Evolutionary conservation across 92 coral and sea anemone genomes (phyloP), one percentile per base, ranked within the genome.

Genomic region (Virgularia gustaviana): DNA sequence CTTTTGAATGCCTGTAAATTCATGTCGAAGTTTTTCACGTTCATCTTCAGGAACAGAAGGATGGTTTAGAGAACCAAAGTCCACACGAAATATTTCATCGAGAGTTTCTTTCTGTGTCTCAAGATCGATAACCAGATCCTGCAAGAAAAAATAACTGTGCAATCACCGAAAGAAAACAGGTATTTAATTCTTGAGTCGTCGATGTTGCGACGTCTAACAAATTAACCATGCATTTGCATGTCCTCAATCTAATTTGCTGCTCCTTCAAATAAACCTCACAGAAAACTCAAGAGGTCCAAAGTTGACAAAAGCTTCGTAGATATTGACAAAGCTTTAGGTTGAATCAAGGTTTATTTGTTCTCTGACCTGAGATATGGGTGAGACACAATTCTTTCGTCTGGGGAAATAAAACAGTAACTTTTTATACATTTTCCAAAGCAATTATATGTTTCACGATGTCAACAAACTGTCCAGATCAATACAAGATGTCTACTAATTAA

Each of bases 61-160:
- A 51, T 68, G 75, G 24, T 31, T 43, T 29, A 68, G 24, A 24
- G 51, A 19, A 4, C 51, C 59, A 11, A 30, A n/a, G 12, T 68
- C 75, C 22, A 32, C 42, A 66, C 34, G 23, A 12, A 18, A 56
- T 30, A 66, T 66, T 27, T 68, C 75, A 3, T 33, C 36, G 29
- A 68, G 54, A 7, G 75, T 7, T 68, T 68, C 45, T 47, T 49
- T 47, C 15, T 68, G 75, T 16, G 75, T 49, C 18, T 49, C 61
- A 68, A 68, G 30, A 51, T 68, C 75, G 22, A 30, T 38, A 49
- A 68, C 51, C 47, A 68, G 34, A 47, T 49, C 75, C 75, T 68
- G 23, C 31, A 66, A 12, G 9, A 31, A 12, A 53, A 23, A 36
- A n/a, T n/a, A n/a, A n/a, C n/a, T n/a, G n/a, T n/a, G n/a, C n/a